Conservation (phyloP, 2,113 vertebrate species). For the Corythoichthys haematopterus region DNA sequence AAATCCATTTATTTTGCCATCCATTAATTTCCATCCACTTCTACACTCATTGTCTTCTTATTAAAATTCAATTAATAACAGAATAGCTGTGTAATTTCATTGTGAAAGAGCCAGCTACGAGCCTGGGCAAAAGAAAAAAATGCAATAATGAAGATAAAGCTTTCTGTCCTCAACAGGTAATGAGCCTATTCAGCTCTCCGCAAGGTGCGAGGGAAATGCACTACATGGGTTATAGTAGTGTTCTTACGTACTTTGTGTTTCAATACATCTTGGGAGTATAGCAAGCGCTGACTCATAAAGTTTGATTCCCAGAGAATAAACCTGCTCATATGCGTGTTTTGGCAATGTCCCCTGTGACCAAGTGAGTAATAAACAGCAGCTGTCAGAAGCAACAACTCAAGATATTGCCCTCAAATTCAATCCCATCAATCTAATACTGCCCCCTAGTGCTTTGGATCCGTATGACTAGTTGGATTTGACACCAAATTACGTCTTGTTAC, state of each 20-base stretch:
- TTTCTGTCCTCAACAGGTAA: slow-evolving; percentile 41
- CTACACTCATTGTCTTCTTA: slow-evolving; percentile 46
- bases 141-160: slow-evolving; percentile 61
- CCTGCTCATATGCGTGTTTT: neutral
- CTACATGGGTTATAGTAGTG: neutral
- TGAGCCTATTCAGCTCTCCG: slow-evolving; percentile 35
- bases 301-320: slow-evolving; percentile 4
- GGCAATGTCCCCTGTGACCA: neutral
- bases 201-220: slow-evolving; percentile 9
- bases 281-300: slow-evolving; percentile 1
- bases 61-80: slow-evolving; percentile 67
- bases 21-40: slow-evolving; percentile 42
- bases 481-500: neutral
- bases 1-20: slow-evolving; percentile 21
- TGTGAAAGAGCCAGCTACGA: slow-evolving; percentile 55
- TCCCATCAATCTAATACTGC: slow-evolving; percentile 41
- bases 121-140: slow-evolving; percentile 53
- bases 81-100: slow-evolving; percentile 62
- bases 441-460: slow-evolving; percentile 46
- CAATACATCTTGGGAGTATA: neutral
- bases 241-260: neutral
- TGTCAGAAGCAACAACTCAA: slow-evolving; percentile 22
- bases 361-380: slow-evolving; percentile 29
- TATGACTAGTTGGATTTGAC: neutral
- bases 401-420: neutral